Evolutionary conservation across 2,888 invertebrate species (phyloP), one percentile per base, ranked within the genome.

Genomic region (Eristalis pertinax): DNA sequence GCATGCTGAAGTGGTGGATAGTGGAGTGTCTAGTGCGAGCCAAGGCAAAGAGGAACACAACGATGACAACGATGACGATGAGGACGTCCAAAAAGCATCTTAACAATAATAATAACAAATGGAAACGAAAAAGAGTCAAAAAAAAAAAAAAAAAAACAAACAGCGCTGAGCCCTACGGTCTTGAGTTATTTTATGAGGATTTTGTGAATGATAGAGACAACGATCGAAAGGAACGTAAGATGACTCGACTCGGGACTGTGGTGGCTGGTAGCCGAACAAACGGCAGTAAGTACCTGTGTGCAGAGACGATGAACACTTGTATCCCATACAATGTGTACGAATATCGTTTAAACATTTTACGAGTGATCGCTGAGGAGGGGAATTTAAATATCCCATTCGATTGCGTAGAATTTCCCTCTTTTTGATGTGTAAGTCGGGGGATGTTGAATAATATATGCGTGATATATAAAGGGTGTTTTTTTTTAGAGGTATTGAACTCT

Each of bases 41-140:
- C 75, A 75, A 79, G 13, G 41, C 60, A 62, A 70, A 56, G 78
- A 50, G 11, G 70, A 32, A 10, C 32, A 70, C 29, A 50, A 76
- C 10, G 69, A 74, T 50, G 3, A 50, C 24, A 24, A 29, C 63
- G 58, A 72, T 26, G 77, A 76, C 62, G 63, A 73, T 64, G 70
- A 62, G 24, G 43, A 73, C 67, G 43, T 72, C 72, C 63, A 56
- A 76, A 50, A 79, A 87, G 68, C 67, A 87, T 76, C 75, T 86
- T 67, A 83, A 87, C 87, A 86, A 87, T 87, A 87, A 87, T 87
- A 84, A 84, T 87, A 87, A 87, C 83, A 87, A 87, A 87, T 79
- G 84, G 79, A 87, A 79, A 72, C 67, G 8, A 50, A 50, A 76
- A 82, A 68, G 67, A 84, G 62, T 63, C 35, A 24, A 63, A 35